Conservation (phyloP, 2,797 vertebrate genomes). For the Mionectes olivaceus region DNA sequence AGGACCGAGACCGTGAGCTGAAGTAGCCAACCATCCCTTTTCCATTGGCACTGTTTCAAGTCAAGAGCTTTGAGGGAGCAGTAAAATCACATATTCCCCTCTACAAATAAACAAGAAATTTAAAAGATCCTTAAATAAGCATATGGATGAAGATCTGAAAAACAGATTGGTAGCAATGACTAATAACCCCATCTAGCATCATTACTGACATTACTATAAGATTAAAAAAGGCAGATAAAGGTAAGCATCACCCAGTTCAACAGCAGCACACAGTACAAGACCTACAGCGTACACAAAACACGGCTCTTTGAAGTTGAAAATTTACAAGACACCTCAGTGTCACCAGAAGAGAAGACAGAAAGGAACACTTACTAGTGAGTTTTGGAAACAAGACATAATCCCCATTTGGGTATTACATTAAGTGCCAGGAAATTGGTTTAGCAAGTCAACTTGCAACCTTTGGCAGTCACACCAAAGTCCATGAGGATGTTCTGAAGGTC, state of each 20-base stretch:
- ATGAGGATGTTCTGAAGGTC: background rate
- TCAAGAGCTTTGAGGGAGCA: background rate
- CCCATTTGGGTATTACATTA: fast-evolving
- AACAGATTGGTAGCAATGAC: background rate
- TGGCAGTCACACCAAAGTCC: background rate
- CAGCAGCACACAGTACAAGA: background rate
- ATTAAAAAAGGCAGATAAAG: background rate
- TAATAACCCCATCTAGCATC: background rate
- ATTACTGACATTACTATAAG: background rate
- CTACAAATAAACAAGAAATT: background rate
- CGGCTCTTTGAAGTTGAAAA: background rate
- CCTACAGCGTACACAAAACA: fast-evolving
- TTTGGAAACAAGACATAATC: background rate
- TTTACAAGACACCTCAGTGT: background rate
- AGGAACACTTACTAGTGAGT: background rate
- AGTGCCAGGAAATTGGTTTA: background rate
- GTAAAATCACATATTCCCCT: background rate
- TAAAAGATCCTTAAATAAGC: background rate
- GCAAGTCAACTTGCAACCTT: background rate
- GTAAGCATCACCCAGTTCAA: fast-evolving
- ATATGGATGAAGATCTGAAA: background rate
- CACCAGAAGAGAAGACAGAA: background rate
- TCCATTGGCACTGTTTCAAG: background rate
- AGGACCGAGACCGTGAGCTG: fast-evolving
- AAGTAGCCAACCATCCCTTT: background rate